Conservation (phyloP, 2,113 vertebrate genomes). For the Poecile atricapillus region DNA sequence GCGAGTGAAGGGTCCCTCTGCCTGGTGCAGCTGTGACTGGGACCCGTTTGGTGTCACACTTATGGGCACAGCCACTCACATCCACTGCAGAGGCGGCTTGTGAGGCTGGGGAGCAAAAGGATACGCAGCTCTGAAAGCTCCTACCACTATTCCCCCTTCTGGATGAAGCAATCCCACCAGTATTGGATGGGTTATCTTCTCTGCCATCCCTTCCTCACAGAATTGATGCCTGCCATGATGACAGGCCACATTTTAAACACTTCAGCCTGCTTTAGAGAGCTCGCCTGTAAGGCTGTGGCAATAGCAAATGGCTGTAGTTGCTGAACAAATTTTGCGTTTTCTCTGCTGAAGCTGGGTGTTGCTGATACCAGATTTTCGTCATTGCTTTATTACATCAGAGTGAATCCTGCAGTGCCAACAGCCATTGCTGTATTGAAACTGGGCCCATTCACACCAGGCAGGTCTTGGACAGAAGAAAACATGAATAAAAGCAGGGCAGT, state of each 20-base stretch:
- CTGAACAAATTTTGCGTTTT: neutral
- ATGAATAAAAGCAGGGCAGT: rapidly evolving
- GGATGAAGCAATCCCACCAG: neutral
- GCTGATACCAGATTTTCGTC: neutral
- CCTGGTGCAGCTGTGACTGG: neutral
- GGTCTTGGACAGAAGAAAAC: neutral
- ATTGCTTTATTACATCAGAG: neutral
- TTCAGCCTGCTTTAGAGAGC: neutral
- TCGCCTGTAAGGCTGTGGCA: neutral
- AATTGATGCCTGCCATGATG: neutral
- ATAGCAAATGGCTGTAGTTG: neutral
- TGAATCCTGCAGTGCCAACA: neutral
- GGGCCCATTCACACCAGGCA: neutral
- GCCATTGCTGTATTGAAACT: neutral
- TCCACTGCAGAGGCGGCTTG: neutral
- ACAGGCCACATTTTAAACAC: neutral
- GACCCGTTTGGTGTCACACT: rapidly evolving
- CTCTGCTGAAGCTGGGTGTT: neutral
- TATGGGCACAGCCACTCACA: rapidly evolving
- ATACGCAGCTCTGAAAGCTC: neutral
- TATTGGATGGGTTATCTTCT: neutral
- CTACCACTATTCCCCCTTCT: neutral
- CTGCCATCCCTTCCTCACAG: neutral
- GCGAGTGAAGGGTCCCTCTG: neutral
- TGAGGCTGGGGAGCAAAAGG: neutral